phyloP scores from a whole-genome alignment of 2,888 invertebrate genomes.

The Autographa gamma region DNA sequence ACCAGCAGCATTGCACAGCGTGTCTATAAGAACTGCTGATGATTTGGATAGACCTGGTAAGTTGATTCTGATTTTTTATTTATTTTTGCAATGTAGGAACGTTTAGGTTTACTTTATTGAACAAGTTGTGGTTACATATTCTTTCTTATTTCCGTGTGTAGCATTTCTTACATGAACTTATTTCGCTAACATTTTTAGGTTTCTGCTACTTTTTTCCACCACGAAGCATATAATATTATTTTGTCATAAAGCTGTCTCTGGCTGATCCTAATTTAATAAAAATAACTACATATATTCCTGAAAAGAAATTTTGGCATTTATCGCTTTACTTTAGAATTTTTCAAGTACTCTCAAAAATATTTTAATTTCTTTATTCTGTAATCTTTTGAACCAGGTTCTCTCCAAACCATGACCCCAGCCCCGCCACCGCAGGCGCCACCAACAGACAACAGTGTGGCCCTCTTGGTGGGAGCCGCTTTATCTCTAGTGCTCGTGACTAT shows the following conservation, averaged over 20 bases:
- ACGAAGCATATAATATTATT: no score
- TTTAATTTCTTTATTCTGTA: not conserved
- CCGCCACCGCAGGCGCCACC: constrained; percentile 65
- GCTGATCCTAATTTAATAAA: not conserved
- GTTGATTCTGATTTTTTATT: constrained; percentile 23
- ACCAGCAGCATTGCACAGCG: constrained; percentile 92
- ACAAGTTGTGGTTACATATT: no score
- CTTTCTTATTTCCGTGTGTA: no score
- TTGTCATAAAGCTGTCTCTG: no score
- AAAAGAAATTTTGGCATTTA: not conserved
- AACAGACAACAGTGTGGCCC: constrained; percentile 79
- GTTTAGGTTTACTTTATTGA: not conserved
- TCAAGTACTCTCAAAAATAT: no score
- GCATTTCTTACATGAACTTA: no score
- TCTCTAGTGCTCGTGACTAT: constrained; percentile 84
- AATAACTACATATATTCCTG: no score
- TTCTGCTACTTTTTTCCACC: no score
- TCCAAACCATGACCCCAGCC: constrained; percentile 83
- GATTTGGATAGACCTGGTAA: constrained; percentile 82
- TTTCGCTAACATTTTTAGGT: no score
- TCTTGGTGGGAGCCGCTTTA: constrained; percentile 81
- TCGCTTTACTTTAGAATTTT: no score
- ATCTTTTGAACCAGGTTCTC: constrained; percentile 70
- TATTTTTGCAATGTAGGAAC: constrained; percentile 12
- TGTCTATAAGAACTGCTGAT: constrained; percentile 80